A percentile compares a stretch with the other conserved stretches of the same genome.
phyloP scores from a whole-genome alignment of 2,113 vertebrate species.

The Falco punctatus region DNA sequence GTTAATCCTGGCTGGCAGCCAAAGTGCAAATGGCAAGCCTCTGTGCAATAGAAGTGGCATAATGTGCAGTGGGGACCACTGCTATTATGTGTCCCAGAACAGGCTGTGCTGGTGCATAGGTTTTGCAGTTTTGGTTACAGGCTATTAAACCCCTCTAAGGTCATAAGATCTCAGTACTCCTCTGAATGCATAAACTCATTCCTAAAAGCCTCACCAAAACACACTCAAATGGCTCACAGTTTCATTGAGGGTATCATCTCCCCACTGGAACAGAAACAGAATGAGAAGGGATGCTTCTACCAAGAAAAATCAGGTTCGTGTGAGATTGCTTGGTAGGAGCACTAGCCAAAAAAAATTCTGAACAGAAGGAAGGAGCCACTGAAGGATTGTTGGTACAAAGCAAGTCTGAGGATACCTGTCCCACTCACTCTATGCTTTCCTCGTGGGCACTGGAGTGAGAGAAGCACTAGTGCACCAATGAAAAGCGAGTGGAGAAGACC shows the following conservation, averaged over 20 bases:
- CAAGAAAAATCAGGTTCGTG: background rate
- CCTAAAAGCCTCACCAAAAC: background rate
- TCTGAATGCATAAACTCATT: background rate
- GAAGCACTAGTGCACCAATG: background rate
- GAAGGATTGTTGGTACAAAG: background rate
- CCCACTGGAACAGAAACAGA: background rate
- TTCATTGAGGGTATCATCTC: background rate
- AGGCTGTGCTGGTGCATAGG: conserved; percentile 34
- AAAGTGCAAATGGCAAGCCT: background rate
- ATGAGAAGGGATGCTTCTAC: background rate
- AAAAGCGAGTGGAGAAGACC: background rate
- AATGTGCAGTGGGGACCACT: background rate
- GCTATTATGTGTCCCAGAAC: background rate
- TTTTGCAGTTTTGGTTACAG: conserved; percentile 31
- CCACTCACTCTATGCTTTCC: background rate
- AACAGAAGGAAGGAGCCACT: background rate
- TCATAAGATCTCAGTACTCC: background rate
- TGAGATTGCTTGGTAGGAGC: background rate
- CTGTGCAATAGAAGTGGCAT: background rate
- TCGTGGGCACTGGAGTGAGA: background rate
- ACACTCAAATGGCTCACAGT: background rate
- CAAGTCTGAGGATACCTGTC: background rate
- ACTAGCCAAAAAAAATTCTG: background rate
- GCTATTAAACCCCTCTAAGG: conserved; percentile 11
- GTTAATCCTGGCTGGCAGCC: conserved; percentile 30